phyloP scores from a whole-genome alignment of 2,797 vertebrate genomes.

The Sebastes kiyomatsui region DNA sequence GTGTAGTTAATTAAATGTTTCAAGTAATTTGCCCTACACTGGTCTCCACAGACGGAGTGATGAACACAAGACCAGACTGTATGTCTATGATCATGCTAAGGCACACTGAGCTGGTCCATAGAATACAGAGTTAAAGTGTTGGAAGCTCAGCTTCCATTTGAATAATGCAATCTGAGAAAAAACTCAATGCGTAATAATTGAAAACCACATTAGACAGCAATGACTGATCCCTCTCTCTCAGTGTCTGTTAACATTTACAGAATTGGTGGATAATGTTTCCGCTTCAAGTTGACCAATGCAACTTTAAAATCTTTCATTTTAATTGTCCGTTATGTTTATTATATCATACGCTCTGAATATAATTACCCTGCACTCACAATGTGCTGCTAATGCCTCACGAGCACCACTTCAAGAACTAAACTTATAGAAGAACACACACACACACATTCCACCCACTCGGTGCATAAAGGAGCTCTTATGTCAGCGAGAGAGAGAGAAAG shows the following conservation, averaged over 20 bases:
- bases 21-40: not conserved
- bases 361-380: slow-evolving; percentile 36
- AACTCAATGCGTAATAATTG: not conserved
- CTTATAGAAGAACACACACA: not conserved
- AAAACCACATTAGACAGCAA: slow-evolving; percentile 5
- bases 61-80: not conserved
- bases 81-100: not conserved
- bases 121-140: not conserved
- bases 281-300: not conserved
- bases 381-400: slow-evolving; percentile 29
- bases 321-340: not conserved
- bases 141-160: not conserved
- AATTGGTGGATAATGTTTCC: not conserved
- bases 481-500: slow-evolving; percentile 23
- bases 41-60: not conserved
- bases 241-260: slow-evolving; percentile 3
- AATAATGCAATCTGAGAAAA: not conserved
- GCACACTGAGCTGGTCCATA: not conserved
- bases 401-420: slow-evolving; percentile 38
- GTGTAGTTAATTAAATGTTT: not conserved
- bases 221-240: slow-evolving; percentile 4
- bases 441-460: slow-evolving; percentile 21
- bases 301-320: not conserved
- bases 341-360: slow-evolving; percentile 8
- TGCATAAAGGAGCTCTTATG: slow-evolving; percentile 68